Conservation (phyloP, 2,113 vertebrate species). For the Muntiacus reevesi region DNA sequence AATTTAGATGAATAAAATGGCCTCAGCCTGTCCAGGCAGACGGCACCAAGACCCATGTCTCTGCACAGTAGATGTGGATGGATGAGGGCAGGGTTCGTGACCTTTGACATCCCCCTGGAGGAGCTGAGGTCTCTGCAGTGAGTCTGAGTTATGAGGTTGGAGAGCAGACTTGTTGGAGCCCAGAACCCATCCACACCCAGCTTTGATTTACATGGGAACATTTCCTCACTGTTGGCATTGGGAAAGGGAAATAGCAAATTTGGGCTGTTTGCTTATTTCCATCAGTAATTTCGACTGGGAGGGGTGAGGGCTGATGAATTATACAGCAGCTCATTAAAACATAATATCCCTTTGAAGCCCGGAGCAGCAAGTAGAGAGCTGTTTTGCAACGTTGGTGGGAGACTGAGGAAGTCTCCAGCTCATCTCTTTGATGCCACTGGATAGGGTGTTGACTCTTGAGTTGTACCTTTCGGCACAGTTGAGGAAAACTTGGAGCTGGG, state of each 20-base stretch:
- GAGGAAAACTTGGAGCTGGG: constrained; percentile 19
- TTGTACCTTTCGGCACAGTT: constrained; percentile 30
- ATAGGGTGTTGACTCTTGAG: neutral
- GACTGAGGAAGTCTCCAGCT: constrained; percentile 37
- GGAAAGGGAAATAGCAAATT: constrained; percentile 73
- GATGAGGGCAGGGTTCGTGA: constrained; percentile 42
- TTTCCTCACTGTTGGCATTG: constrained; percentile 66
- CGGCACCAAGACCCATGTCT: neutral
- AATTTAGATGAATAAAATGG: neutral
- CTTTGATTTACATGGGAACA: constrained; percentile 73
- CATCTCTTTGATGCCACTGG: constrained; percentile 46
- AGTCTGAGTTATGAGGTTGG: constrained; percentile 48
- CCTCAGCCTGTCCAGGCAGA: neutral
- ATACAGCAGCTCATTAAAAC: constrained; percentile 71
- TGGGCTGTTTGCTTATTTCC: constrained; percentile 73
- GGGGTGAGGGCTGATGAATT: constrained; percentile 63
- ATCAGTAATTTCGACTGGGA: constrained; percentile 54
- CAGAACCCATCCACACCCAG: constrained; percentile 70
- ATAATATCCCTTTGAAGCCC: constrained; percentile 68
- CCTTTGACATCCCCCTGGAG: constrained; percentile 16
- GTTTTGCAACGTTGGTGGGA: constrained; percentile 57
- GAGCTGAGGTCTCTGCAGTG: constrained; percentile 23
- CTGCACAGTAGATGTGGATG: neutral
- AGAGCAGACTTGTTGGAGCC: constrained; percentile 71
- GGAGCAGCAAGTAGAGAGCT: constrained; percentile 51